Base-by-base conservation (phyloP, 2,797 vertebrate genomes). In the Graptemys geographica region DNA sequence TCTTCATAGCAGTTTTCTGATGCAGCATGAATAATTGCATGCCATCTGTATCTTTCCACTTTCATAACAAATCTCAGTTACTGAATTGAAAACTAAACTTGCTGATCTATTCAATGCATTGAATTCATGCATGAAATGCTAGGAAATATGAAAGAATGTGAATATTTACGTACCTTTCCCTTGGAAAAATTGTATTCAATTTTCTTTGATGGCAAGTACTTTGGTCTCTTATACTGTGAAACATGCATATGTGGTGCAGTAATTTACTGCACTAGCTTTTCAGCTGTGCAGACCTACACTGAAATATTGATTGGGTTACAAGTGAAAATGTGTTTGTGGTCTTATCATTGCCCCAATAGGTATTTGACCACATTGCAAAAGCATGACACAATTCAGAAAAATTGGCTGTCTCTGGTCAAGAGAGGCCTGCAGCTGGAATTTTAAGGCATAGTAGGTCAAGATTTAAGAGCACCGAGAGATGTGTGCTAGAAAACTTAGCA, bases 1-100 rank as follows among this genome's bases (percentile, higher is more conserved):
- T 92, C 88, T 79, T 94, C 87, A 85, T 89, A 85, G 85, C 69
- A 56, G 65, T 85, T 96, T 96, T 92, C 82, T 90, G 88, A 96
- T 94, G 57, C 86, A 86, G 31, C 21, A 37, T 92, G 88, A 97
- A 97, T 97, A 97, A 98, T 96, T 92, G 83, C 88, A 86, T 87
- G 52, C 92, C 95, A 94, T 94, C 92, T 96, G 78, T 93, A 92
- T 95, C 33, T 16, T 90, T 95, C 41, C 8, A 94, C 81, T 93
- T 95, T 94, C 52, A 84, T 94, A 96, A 94, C 72, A 95, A 92
- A 87, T 55, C 41, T 86, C 78, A 90, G 62, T 31, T 72, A 84
- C 51, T 83, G 89, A 94, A 87, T 52, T 95, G 86, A 88, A 95
- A 97, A 94, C 57, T 85, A 81, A 93, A 96, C 2, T 31, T 95